Percentiles rank a stretch among this genome's conserved stretches.
phyloP scores from a whole-genome alignment of 2,888 invertebrate species.

The Rotaria macrura region DNA sequence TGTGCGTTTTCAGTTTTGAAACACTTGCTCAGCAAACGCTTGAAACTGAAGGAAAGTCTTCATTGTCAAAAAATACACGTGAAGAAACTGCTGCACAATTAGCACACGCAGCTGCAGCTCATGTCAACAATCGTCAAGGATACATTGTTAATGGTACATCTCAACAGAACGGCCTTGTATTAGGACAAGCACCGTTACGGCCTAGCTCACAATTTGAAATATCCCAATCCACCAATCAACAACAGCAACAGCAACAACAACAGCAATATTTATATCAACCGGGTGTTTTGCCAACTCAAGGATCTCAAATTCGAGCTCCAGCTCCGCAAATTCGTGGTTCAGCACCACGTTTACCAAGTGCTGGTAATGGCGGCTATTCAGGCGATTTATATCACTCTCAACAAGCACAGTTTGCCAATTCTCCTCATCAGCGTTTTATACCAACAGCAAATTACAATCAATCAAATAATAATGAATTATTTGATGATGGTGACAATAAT shows the following conservation, averaged over 20 bases:
- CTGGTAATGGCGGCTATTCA: background rate
- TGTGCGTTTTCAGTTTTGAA: background rate
- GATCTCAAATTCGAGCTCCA: background rate
- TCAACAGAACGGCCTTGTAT: background rate
- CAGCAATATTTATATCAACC: background rate
- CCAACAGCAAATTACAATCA: constrained; percentile 14
- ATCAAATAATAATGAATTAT: constrained; percentile 18
- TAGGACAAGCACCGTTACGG: background rate
- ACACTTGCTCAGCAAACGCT: background rate
- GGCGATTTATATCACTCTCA: background rate
- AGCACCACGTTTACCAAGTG: background rate
- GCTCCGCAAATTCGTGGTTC: background rate
- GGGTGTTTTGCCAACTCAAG: background rate
- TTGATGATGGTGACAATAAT: background rate
- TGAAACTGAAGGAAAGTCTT: background rate
- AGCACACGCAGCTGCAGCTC: constrained; percentile 19
- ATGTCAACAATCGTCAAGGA: background rate
- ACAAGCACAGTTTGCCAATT: background rate
- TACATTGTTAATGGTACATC: background rate
- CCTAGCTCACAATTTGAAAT: background rate
- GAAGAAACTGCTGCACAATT: background rate
- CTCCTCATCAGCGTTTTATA: background rate
- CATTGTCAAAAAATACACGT: background rate
- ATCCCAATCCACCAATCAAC: background rate
- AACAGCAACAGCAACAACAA: too few relatives aligned